Conservation (phyloP, 2,113 vertebrate genomes). For the Gracilinanus agilis region DNA sequence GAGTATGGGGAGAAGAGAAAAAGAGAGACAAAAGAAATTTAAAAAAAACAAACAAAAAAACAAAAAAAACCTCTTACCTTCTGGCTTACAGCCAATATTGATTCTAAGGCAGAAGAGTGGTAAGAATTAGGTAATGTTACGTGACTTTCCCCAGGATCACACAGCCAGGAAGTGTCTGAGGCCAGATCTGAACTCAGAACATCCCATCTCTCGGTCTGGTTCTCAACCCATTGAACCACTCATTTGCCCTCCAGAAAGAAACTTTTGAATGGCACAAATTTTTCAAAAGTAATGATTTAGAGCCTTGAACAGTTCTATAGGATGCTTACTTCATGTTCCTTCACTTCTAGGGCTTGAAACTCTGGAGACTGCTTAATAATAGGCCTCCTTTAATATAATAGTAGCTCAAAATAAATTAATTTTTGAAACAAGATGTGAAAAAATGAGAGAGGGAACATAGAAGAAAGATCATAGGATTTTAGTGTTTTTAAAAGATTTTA, state of each 20-base stretch:
- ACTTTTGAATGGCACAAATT: not conserved
- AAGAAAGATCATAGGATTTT: not conserved
- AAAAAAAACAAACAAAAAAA: too few relatives aligned
- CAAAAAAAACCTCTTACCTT: too few relatives aligned
- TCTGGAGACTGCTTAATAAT: not conserved
- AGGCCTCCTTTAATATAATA: not conserved
- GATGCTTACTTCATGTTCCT: not conserved
- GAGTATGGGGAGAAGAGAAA: not conserved
- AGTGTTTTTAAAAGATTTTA: not conserved
- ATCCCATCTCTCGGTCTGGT: too few relatives aligned
- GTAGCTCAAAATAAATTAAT: not conserved
- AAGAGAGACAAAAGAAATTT: not conserved
- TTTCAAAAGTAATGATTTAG: not conserved
- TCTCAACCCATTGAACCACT: too few relatives aligned
- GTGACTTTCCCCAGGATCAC: too few relatives aligned
- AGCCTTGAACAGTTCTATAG: not conserved
- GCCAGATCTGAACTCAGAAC: too few relatives aligned
- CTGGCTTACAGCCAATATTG: too few relatives aligned
- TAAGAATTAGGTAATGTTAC: too few relatives aligned
- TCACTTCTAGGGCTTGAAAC: not conserved
- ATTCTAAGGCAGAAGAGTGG: too few relatives aligned
- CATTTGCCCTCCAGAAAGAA: not conserved
- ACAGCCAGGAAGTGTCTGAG: too few relatives aligned
- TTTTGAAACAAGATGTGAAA: not conserved
- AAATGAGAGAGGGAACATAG: not conserved